Percentiles rank a stretch among this genome's conserved stretches.
phyloP scores from a whole-genome alignment of 2,797 vertebrate genomes.

The Phataginus tricuspis region DNA sequence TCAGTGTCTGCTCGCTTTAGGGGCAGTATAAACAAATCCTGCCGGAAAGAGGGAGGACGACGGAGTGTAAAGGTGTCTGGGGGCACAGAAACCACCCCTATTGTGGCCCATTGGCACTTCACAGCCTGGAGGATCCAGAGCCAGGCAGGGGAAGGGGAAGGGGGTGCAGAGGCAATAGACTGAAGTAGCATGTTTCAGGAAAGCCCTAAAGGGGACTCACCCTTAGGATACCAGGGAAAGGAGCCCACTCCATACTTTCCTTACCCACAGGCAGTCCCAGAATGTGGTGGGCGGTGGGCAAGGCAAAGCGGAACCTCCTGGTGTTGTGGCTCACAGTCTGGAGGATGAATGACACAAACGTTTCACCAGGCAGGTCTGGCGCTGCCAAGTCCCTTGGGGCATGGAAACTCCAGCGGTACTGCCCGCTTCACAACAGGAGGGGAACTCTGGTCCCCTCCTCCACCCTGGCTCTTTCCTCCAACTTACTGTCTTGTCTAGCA shows the following conservation, averaged over 20 bases:
- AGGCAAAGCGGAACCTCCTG: slow-evolving; percentile 86
- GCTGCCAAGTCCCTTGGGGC: not conserved
- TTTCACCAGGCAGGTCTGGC: not conserved
- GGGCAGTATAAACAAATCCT: not conserved
- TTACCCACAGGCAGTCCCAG: slow-evolving; percentile 88
- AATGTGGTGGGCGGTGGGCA: slow-evolving; percentile 84
- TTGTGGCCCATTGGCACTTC: not conserved
- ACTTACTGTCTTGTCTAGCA: slow-evolving; percentile 86
- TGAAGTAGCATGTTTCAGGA: not conserved
- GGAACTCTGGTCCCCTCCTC: not conserved
- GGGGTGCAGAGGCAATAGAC: not conserved
- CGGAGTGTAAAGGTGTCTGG: not conserved
- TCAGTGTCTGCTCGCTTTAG: not conserved
- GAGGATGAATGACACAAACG: slow-evolving; percentile 10
- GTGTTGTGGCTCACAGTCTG: slow-evolving; percentile 87
- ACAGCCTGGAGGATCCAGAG: not conserved
- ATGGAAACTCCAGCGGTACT: not conserved
- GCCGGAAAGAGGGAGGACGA: not conserved
- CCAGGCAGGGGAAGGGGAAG: not conserved
- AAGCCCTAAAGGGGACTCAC: not conserved
- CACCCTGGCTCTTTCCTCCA: not conserved
- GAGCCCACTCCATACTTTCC: slow-evolving; percentile 50
- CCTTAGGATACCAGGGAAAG: not conserved
- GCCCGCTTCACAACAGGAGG: not conserved
- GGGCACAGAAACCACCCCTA: slow-evolving; percentile 27